Evolutionary conservation across 2,113 vertebrate species (phyloP), one percentile per base, ranked within the genome.

Genomic region (Morone chrysops): DNA sequence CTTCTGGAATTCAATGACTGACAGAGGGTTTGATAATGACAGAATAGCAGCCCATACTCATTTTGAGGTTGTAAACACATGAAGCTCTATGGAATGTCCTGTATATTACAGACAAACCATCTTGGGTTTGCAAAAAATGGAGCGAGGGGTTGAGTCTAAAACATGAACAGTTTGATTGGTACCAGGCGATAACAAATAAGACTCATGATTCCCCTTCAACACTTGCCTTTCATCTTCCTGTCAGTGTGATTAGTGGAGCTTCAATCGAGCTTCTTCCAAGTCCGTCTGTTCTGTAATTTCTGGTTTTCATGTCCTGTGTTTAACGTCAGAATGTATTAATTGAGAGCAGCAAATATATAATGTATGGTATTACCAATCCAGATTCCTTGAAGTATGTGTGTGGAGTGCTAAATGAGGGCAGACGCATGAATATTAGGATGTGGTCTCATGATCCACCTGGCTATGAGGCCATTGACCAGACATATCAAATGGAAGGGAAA

Each of bases 1-100:
- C 11, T 14, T 67, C 48, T 70, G 74, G 72, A 75, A 67, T 66
- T 54, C 45, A 47, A 14, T 65, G 63, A 71, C 54, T 73, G 51
- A 41, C 53, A 38, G 48, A 50, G 51, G 48, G 54, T 71, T 85
- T 72, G 68, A 81, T 87, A 79, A 84, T 88, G 70, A 77, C 62
- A 63, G 74, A 75, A 84, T 22, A 78, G 80, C 60, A 54, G 72
- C 62, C 56, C 70, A 71, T 72, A 36, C 17, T 79, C 25, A 73
- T 71, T 78, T 80, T 47, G 61, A 86, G 61, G 78, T 43, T 69
- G 61, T 75, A 86, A 91, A 87, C 80, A 88, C 81, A 89, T 61
- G 8, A 40, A 87, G 59, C 41, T 53, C 22, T 14, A 69, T 47
- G 61, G 45, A 81, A 87, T 70, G 50, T 70, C 48, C 53, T 75